Conservation (phyloP, 2,888 invertebrate genomes). For the Daptonema setosum region DNA sequence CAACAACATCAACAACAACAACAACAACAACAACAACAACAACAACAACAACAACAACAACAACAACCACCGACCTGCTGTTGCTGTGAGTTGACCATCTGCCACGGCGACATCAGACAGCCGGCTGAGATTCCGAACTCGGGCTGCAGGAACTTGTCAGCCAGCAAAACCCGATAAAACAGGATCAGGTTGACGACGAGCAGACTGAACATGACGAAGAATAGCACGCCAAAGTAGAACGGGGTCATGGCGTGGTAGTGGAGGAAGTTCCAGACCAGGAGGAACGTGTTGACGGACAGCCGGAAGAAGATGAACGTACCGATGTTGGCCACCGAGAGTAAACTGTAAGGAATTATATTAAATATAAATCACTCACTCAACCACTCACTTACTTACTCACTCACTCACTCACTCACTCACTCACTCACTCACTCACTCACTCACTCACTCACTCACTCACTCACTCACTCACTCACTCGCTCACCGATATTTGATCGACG, state of each 20-base stretch:
- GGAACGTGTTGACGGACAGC: slow-evolving; percentile 15
- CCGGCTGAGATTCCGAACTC: neutral
- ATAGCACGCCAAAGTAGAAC: slow-evolving; percentile 1
- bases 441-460: no score
- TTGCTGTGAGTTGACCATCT: neutral
- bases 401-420: no score
- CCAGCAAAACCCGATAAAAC: slow-evolving; percentile 21
- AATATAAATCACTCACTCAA: no score
- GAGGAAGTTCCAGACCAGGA: slow-evolving; percentile 15
- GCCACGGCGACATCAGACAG: neutral
- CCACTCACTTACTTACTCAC: no score
- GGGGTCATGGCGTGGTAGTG: neutral
- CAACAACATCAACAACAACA: no score
- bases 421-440: no score
- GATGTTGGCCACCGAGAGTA: slow-evolving; percentile 19
- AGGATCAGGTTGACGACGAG: slow-evolving; percentile 15
- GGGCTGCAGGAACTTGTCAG: slow-evolving; percentile 18
- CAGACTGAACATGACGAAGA: neutral
- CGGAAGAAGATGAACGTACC: slow-evolving; percentile 22
- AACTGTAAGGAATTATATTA: neutral
- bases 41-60: neutral
- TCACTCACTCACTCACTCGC: no score
- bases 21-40: no score
- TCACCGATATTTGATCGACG: neutral
- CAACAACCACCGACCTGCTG: no score